phyloP scores from a whole-genome alignment of 2,888 invertebrate species.

The Macaria liturata region DNA sequence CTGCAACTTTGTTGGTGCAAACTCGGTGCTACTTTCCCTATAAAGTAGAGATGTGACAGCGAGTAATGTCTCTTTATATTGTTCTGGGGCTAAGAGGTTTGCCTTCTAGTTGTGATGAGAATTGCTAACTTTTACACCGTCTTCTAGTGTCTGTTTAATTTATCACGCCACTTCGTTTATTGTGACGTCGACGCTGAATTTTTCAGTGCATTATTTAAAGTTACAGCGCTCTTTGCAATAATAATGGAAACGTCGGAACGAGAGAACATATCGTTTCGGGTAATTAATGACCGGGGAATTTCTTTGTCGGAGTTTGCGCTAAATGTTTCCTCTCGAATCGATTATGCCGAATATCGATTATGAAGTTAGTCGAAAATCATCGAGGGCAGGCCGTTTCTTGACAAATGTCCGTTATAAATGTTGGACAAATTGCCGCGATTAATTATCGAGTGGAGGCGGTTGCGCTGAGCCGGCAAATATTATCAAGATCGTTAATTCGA shows the following conservation, averaged over 20 bases:
- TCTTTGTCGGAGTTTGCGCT: constrained; percentile 57
- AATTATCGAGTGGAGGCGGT: constrained; percentile 72
- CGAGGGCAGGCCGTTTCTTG: constrained; percentile 70
- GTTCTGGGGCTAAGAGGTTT: constrained; percentile 82
- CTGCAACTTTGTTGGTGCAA: constrained; percentile 74
- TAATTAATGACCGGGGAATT: constrained; percentile 64
- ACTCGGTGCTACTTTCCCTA: constrained; percentile 77
- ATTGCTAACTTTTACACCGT: constrained; percentile 74
- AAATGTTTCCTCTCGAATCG: constrained; percentile 64
- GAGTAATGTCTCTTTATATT: constrained; percentile 82
- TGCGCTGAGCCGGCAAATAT: constrained; percentile 79
- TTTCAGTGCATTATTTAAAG: constrained; percentile 45
- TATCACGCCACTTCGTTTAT: constrained; percentile 39
- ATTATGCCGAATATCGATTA: constrained; percentile 74
- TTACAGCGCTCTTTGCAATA: constrained; percentile 21
- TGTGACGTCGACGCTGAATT: constrained; percentile 46
- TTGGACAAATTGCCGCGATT: constrained; percentile 80
- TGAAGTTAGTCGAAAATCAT: constrained; percentile 77
- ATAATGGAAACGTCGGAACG: constrained; percentile 31
- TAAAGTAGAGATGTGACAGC: constrained; percentile 81
- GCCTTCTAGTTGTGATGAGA: constrained; percentile 73
- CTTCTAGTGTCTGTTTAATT: constrained; percentile 61
- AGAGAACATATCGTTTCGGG: constrained; percentile 57
- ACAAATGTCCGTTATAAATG: constrained; percentile 81
- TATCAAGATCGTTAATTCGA: constrained; percentile 81